phyloP scores from a whole-genome alignment of 2,888 invertebrate species.

The Drosophila fungiperda region DNA sequence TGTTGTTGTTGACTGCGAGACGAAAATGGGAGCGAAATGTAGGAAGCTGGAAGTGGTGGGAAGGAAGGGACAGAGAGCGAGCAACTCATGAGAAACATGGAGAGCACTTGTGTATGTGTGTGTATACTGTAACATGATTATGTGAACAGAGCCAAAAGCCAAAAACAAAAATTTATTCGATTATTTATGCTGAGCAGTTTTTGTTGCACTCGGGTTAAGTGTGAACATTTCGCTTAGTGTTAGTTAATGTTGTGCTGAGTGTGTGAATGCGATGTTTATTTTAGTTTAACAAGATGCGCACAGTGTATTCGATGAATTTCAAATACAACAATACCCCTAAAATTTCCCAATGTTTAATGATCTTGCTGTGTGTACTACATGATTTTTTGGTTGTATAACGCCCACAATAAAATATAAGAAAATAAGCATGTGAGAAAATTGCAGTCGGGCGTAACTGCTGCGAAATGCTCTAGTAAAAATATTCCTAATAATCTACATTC shows the following conservation, averaged over 20 bases:
- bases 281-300: no score
- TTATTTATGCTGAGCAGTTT: not conserved
- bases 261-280: not conserved
- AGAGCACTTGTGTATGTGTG: constrained; percentile 28
- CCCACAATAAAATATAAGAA: constrained; percentile 24
- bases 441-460: not conserved
- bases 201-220: not conserved
- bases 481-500: not conserved
- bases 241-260: not conserved
- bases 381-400: constrained; percentile 50
- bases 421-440: not conserved
- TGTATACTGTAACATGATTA: constrained; percentile 1
- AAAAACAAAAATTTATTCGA: constrained; percentile 8
- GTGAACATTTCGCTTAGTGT: not conserved
- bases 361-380: not conserved
- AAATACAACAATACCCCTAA: not conserved
- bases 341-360: constrained; percentile 21
- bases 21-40: constrained; percentile 40
- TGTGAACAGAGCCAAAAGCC: constrained; percentile 5
- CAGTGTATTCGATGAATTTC: no score
- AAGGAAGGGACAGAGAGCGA: constrained; percentile 13
- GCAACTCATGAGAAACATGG: constrained; percentile 28
- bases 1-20: constrained; percentile 39
- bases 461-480: not conserved
- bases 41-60: constrained; percentile 36